A percentile compares a stretch with the other conserved stretches of the same genome.
These are phyloP conservation scores for Monarcha castaneiventris DNA, from an alignment of 2,113 vertebrate species.

Conservation along the genomic window DNA sequence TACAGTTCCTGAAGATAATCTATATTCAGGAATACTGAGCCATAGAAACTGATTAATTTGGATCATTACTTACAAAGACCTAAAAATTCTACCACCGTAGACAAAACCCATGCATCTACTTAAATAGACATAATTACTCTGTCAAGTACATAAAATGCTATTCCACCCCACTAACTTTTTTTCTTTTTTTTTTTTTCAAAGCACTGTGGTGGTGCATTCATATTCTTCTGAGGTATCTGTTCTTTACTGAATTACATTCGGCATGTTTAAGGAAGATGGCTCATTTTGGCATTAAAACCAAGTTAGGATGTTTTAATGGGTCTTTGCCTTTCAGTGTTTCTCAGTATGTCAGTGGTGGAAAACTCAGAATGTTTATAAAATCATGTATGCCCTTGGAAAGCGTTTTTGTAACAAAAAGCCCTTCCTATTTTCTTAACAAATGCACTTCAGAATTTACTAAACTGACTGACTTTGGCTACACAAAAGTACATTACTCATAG, in stretches of 20 bases:
- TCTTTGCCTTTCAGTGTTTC: neutral
- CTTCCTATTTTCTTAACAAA: neutral
- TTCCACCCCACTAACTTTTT: neutral
- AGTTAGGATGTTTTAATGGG: neutral
- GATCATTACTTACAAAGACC: neutral
- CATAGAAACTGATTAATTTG: neutral
- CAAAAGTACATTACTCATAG: neutral
- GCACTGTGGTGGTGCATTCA: neutral
- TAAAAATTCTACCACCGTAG: neutral
- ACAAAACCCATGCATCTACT: neutral
- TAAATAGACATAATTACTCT: neutral
- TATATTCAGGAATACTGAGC: neutral
- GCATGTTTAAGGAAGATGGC: neutral
- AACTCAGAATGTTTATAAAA: neutral
- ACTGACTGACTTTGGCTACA: neutral
- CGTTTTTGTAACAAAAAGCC: neutral
- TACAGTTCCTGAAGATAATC: neutral
- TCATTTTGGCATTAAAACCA: neutral
- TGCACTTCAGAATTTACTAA: neutral
- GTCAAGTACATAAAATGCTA: neutral
- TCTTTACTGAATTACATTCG: neutral
- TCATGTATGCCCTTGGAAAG: rapidly evolving
- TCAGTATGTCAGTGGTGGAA: neutral
- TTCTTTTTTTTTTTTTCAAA: neutral
- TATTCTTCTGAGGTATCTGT: neutral